These are phyloP conservation scores for Vicugna pacos DNA, from an alignment of 2,113 vertebrate genomes.

Conservation along the genomic window DNA sequence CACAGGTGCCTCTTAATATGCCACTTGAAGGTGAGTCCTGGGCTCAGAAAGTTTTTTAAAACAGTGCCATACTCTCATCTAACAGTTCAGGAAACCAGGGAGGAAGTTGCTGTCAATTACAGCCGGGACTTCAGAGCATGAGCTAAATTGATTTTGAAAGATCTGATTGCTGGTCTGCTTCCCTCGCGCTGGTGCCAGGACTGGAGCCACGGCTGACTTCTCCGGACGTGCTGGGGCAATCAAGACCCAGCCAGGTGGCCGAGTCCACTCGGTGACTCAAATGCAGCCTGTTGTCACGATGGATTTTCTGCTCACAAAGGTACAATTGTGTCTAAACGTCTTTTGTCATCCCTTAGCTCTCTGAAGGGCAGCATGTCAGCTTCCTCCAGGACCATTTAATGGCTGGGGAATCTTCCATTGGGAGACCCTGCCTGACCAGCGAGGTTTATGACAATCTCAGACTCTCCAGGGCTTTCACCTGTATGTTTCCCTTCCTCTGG, in stretches of 20 bases:
- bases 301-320: constrained; percentile 87
- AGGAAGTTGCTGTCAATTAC: constrained; percentile 89
- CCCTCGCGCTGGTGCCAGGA: constrained; percentile 86
- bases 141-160: constrained; percentile 95
- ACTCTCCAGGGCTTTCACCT: constrained; percentile 81
- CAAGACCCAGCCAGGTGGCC: constrained; percentile 92
- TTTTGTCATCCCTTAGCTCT: constrained; percentile 81
- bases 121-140: constrained; percentile 89
- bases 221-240: constrained; percentile 90
- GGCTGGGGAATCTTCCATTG: constrained; percentile 81
- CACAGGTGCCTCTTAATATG: constrained; percentile 43
- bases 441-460: constrained; percentile 82
- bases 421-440: constrained; percentile 77
- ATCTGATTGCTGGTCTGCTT: constrained; percentile 91
- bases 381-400: constrained; percentile 81
- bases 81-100: constrained; percentile 60
- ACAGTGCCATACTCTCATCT: constrained; percentile 82
- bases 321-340: constrained; percentile 83
- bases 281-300: constrained; percentile 92
- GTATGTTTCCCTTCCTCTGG: constrained; percentile 43
- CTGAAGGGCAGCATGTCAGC: constrained; percentile 83
- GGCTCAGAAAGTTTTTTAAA: constrained; percentile 80
- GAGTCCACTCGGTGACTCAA: constrained; percentile 92
- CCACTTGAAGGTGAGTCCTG: constrained; percentile 47
- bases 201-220: constrained; percentile 90